A percentile compares a stretch with the other conserved stretches of the same genome.
Conservation (phyloP, 2,797 vertebrate species). For the Oryzias dopingdopingensis region DNA sequence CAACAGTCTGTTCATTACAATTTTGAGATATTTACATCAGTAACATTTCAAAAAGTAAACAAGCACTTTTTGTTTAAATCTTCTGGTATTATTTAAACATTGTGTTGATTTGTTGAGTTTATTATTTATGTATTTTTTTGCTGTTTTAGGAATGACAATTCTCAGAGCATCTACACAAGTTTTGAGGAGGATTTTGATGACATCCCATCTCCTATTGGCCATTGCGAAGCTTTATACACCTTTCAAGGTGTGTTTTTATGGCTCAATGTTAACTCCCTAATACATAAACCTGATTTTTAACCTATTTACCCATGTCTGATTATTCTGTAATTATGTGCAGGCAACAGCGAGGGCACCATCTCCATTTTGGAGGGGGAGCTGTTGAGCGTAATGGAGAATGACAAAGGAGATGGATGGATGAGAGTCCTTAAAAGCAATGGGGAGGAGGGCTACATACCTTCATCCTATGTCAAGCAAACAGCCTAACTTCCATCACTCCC, state of each 20-base stretch:
- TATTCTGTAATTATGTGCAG: conserved; percentile 45
- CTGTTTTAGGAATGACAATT: conserved; percentile 58
- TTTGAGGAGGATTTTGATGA: conserved; percentile 87
- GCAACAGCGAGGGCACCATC: conserved; percentile 83
- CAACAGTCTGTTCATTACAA: too few relatives aligned
- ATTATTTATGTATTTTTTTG: not conserved
- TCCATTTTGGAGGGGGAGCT: conserved; percentile 80
- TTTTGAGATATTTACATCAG: not conserved
- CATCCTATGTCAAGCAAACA: conserved; percentile 79
- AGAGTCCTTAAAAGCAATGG: conserved; percentile 78
- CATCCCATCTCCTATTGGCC: conserved; percentile 72
- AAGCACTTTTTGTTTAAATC: not conserved
- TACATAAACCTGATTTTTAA: not conserved
- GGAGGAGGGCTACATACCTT: conserved; percentile 85
- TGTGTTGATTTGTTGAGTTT: not conserved
- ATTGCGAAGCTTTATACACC: conserved; percentile 82
- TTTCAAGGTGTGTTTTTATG: conserved; percentile 76
- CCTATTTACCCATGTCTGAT: not conserved
- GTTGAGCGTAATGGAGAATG: conserved; percentile 82
- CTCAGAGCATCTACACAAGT: conserved; percentile 73
- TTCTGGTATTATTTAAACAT: not conserved
- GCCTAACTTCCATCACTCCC: conserved; percentile 32
- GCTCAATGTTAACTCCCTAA: not conserved
- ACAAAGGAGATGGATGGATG: conserved; percentile 88
- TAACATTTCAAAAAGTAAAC: too few relatives aligned